Base-by-base conservation (phyloP, 2,113 vertebrate genomes). In the Archocentrus centrarchus region DNA sequence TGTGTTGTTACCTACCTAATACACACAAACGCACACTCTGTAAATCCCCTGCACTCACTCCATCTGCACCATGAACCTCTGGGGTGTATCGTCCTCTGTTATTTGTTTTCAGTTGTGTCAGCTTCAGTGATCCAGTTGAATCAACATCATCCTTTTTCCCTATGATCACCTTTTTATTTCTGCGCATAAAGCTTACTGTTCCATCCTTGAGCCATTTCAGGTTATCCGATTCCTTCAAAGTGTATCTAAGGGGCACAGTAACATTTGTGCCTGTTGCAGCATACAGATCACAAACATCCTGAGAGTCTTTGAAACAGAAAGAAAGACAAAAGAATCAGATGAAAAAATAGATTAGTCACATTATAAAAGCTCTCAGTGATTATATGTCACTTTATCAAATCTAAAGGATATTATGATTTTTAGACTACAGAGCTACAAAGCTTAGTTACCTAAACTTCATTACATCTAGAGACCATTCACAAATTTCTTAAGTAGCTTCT, bases 221-320 rank as follows among this genome's bases (percentile, higher is more conserved):
- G 4, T 0, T 0, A 0, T 66, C 63, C 10, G 39, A 66, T 6
- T 44, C n/a, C 13, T 66, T 66, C 2, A 66, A 66, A 2, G 22
- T 0, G 0, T 44, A 0, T 15, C 0, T 22, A 0, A 15, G 37
- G 0, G 13, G 1, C n/a, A 44, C 39, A 68, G 14, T 47, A 0
- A 68, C 6, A 39, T 0, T 68, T 68, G 64, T 47, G 2, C 64
- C 64, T 27, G 64, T 27, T 68, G 64, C 22, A 68, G 41, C 22
- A 3, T 47, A 47, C 14, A 0, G 4, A 14, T 47, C 44, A 68
- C 41, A 68, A 11, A 10, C 22, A 50, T 11, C 22, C 41, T 0
- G 22, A 68, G 41, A 68, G 64, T 5, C 64, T 68, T 50, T 50
- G 15, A 68, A 68, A 68, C 3, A 68, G 22, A 18, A 68, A 50